phyloP scores from a whole-genome alignment of 2,888 invertebrate species.

The Oscheius myriophilus region DNA sequence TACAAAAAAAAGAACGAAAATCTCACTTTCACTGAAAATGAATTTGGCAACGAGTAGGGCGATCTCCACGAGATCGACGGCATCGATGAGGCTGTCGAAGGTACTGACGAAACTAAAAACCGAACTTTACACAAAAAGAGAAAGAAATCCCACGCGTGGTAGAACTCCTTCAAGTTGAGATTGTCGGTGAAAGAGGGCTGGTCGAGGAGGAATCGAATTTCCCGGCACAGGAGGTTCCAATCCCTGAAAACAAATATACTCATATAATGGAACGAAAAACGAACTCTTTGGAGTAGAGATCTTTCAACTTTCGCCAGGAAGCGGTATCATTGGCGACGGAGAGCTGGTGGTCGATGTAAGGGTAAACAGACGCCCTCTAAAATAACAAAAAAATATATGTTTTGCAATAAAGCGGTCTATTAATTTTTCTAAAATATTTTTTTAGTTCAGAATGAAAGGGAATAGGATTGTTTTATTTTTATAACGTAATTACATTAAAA shows the following conservation, averaged over 20 bases:
- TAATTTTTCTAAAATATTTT: no score
- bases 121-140: background rate
- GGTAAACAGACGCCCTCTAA: slow-evolving; percentile 60
- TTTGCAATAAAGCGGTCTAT: no score
- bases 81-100: slow-evolving; percentile 96
- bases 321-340: slow-evolving; percentile 56
- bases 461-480: no score
- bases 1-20: background rate
- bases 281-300: slow-evolving; percentile 64
- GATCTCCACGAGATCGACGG: slow-evolving; percentile 89
- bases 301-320: slow-evolving; percentile 59
- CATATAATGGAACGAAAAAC: slow-evolving; percentile 18
- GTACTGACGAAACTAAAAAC: slow-evolving; percentile 83
- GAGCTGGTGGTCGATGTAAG: slow-evolving; percentile 60
- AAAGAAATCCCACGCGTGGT: slow-evolving; percentile 74
- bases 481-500: no score
- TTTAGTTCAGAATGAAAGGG: no score
- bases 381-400: no score
- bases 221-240: slow-evolving; percentile 68
- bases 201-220: slow-evolving; percentile 49
- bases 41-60: slow-evolving; percentile 73
- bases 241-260: slow-evolving; percentile 44
- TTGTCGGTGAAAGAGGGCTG: slow-evolving; percentile 46
- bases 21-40: slow-evolving; percentile 49
- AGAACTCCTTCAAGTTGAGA: slow-evolving; percentile 75